phyloP scores from a whole-genome alignment of 2,797 vertebrate genomes.

The Helarctos malayanus region DNA sequence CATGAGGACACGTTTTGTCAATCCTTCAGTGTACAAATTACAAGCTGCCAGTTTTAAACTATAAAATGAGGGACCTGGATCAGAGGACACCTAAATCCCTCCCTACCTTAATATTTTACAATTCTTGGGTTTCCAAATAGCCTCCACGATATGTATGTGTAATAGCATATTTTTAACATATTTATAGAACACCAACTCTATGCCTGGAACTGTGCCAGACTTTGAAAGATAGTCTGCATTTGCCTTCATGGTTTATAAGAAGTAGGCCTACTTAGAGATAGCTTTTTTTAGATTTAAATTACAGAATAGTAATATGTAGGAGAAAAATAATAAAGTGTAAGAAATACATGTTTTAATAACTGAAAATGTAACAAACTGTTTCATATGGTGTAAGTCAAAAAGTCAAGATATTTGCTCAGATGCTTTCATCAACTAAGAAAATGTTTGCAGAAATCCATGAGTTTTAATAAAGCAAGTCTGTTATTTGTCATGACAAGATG shows the following conservation, averaged over 20 bases:
- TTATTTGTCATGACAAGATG: background rate
- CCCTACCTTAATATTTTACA: background rate
- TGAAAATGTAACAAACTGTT: background rate
- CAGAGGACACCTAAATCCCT: background rate
- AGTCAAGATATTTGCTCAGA: conserved; percentile 9
- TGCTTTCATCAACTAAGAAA: conserved; percentile 35
- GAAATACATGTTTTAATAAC: conserved; percentile 14
- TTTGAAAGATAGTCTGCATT: background rate
- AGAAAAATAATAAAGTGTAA: background rate
- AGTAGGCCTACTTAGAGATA: background rate
- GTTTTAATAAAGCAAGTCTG: conserved; percentile 1
- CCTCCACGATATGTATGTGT: background rate
- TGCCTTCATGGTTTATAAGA: background rate
- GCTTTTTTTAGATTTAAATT: background rate
- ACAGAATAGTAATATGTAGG: background rate
- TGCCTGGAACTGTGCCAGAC: background rate
- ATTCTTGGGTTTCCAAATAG: background rate
- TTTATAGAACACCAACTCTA: background rate
- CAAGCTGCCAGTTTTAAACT: background rate
- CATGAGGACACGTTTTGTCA: background rate
- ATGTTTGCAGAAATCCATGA: background rate
- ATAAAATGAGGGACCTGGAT: background rate
- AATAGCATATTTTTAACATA: background rate
- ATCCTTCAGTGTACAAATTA: background rate
- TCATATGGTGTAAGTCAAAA: conserved; percentile 37